Evolutionary conservation across 2,797 vertebrate species (phyloP), one percentile per base, ranked within the genome.

Genomic region (Sylvilagus floridanus): DNA sequence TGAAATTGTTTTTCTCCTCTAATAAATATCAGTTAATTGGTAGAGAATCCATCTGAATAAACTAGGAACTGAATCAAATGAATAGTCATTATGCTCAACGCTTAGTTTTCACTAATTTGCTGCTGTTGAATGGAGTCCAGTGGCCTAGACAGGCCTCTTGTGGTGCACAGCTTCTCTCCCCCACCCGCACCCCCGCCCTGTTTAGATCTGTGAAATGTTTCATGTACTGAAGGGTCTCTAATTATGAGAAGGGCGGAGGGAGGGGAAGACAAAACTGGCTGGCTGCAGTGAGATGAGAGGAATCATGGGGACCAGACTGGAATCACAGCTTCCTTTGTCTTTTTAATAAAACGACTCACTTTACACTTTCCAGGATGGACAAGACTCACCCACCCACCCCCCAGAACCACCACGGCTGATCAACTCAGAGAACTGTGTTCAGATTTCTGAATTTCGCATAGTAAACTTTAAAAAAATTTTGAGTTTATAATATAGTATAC

Each of bases 41-140:
- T 88, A 96, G 97, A 97, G 85, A 82, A 71, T 26, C 17, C 85
- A 81, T 68, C 72, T 19, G 91, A 96, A 93, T 19, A 47, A 97
- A 96, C 81, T 65, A 94, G 88, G 16, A 94, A 76, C 50, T 92
- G 82, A 95, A 89, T 91, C 94, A 92, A 97, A 96, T 82, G 76
- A 97, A 92, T 65, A 79, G n/a, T 84, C 86, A 94, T 96, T 84
- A 90, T 93, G 68, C 81, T 60, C 66, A 66, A 42, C 63, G 37
- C 63, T 50, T n/a, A 87, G 89, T 96, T 96, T 96, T 90, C 90
- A 95, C 96, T 93, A 96, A 96, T 96, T 95, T 88, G 7, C 90
- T 72, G 47, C 32, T 42, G 26, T 93, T 95, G 95, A 97, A 92
- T 94, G 91, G 62, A 66, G 30, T 95, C 76, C 93, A 81, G 81